Conservation (phyloP, 2,888 invertebrate species). For the Lottia gigantea region DNA sequence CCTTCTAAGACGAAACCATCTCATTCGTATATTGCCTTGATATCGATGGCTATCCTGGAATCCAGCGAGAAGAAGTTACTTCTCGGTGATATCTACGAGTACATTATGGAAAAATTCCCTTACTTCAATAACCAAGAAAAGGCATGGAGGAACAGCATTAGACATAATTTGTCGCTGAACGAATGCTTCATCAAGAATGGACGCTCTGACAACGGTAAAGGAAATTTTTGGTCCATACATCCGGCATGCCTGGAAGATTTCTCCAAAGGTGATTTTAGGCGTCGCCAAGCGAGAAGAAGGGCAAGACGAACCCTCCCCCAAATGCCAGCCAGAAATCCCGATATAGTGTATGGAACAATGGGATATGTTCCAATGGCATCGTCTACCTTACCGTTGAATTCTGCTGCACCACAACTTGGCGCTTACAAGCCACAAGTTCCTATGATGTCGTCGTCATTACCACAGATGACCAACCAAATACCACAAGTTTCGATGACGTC, state of each 20-base stretch:
- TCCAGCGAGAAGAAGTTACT: constrained; percentile 56
- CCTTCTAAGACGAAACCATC: constrained; percentile 44
- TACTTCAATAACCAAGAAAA: constrained; percentile 61
- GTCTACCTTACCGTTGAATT: constrained; percentile 29
- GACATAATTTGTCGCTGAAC: constrained; percentile 64
- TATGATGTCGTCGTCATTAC: no score
- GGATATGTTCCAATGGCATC: constrained; percentile 52
- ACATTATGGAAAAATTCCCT: constrained; percentile 59
- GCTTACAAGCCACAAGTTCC: no score
- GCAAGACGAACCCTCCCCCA: constrained; percentile 67
- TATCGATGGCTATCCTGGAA: constrained; percentile 65
- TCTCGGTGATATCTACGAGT: constrained; percentile 65
- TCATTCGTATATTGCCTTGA: constrained; percentile 64
- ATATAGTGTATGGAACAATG: constrained; percentile 30
- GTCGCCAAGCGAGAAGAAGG: constrained; percentile 94
- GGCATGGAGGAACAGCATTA: constrained; percentile 64
- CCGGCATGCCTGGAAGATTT: constrained; percentile 97
- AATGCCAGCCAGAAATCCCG: neutral
- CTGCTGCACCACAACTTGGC: neutral
- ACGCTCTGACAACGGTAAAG: constrained; percentile 83
- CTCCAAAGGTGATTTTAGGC: constrained; percentile 91
- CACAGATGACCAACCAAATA: no score
- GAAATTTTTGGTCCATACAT: constrained; percentile 98
- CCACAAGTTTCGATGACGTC: no score
- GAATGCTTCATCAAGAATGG: constrained; percentile 65